phyloP scores from a whole-genome alignment of 64 coral and sea anemone species.

The Pocillopora damicornis region DNA sequence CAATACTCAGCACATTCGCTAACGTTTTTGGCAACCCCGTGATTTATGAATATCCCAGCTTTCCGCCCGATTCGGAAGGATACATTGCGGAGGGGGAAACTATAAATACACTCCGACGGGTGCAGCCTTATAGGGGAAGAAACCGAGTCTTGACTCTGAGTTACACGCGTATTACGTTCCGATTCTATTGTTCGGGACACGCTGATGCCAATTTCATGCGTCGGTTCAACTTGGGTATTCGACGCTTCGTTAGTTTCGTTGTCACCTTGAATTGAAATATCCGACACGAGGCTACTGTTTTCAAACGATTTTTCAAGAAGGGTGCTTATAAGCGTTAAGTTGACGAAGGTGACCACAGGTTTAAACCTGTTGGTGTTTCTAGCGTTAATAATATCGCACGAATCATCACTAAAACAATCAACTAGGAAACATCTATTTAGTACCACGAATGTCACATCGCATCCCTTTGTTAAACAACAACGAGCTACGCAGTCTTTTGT shows the following conservation, averaged over 20 bases:
- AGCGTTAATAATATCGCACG: conserved; percentile 34
- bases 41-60: conserved; percentile 37
- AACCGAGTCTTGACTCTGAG: no score
- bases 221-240: not conserved
- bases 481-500: conserved; percentile 31
- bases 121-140: not conserved
- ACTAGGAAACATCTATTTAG: conserved; percentile 55
- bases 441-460: conserved; percentile 56
- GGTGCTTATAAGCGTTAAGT: not conserved
- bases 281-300: not conserved
- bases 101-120: conserved; percentile 12
- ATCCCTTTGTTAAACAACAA: conserved; percentile 37
- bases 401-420: conserved; percentile 8
- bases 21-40: not conserved
- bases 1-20: conserved; percentile 19
- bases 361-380: conserved; percentile 18
- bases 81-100: conserved; percentile 19
- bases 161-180: not conserved
- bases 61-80: conserved; percentile 40
- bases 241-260: not conserved
- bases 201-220: not conserved
- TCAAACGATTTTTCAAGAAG: not conserved
- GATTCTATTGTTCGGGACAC: not conserved
- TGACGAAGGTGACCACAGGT: conserved; percentile 13
- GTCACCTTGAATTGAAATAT: not conserved